These are phyloP conservation scores for Popillia japonica DNA, from an alignment of 1,140 invertebrate genomes.

Conservation along the genomic window DNA sequence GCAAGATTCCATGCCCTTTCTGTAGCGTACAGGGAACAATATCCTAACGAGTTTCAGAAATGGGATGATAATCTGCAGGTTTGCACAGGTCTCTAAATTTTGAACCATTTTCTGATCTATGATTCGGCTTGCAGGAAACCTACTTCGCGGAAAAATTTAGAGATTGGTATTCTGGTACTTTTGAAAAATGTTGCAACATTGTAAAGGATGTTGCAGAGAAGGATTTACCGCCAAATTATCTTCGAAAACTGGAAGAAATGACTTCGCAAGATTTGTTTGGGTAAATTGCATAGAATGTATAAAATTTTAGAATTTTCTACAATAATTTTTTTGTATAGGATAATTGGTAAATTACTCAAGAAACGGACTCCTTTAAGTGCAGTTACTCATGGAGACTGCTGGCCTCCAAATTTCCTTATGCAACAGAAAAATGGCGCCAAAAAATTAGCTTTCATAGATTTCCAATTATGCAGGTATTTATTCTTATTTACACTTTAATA, in stretches of 20 bases:
- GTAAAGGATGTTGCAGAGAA: constrained; percentile 70
- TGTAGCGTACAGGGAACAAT: constrained; percentile 72
- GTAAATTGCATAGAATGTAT: constrained; percentile 42
- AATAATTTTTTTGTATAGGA: constrained; percentile 37
- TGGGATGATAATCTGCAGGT: constrained; percentile 58
- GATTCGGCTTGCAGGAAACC: constrained; percentile 60
- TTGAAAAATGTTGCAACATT: constrained; percentile 63
- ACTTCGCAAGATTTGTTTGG: constrained; percentile 62
- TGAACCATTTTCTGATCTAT: neutral
- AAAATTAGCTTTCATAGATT: constrained; percentile 72
- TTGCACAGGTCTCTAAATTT: constrained; percentile 26
- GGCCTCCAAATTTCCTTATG: constrained; percentile 77
- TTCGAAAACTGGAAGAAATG: constrained; percentile 65
- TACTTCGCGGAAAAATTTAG: constrained; percentile 68
- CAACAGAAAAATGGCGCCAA: constrained; percentile 59
- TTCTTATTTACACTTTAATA: constrained; percentile 5
- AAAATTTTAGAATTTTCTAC: neutral
- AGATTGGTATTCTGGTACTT: constrained; percentile 69
- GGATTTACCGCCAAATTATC: constrained; percentile 69
- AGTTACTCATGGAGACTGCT: constrained; percentile 75
- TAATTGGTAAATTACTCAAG: constrained; percentile 52
- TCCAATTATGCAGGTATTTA: constrained; percentile 69
- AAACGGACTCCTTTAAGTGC: constrained; percentile 59
- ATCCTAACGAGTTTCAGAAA: constrained; percentile 65
- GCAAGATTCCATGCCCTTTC: constrained; percentile 75